Evolutionary conservation across 2,888 invertebrate species (phyloP), one percentile per base, ranked within the genome.

Genomic region (Lycia hirtaria): DNA sequence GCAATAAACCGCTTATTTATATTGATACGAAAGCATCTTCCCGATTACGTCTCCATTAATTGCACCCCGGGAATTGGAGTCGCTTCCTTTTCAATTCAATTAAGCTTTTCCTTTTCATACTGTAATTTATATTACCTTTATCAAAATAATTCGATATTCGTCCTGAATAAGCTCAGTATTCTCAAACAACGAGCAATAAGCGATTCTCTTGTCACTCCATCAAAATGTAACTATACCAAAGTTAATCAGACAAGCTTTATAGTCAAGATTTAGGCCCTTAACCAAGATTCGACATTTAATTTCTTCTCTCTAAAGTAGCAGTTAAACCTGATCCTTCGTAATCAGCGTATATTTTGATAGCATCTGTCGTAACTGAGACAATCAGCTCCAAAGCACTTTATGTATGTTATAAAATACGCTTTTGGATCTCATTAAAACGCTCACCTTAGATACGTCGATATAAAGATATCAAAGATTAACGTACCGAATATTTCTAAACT

Each of bases 301-400:
- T 52, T 57, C 47, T 43, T 30, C 48, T 52, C 41, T 32, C 48
- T 48, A 38, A 52, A 52, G 35, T 38, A 37, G 43, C 57, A 26
- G 41, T 58, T 52, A 48, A 53, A 53, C 48, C 15, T 48, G 52
- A 58, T 58, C 57, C 47, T 12, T 38, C 20, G 50, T 37, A 53
- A 58, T 58, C 57, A 58, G 43, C 37, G 41, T 48, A 56, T 40
- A 48, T 52, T 57, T 58, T 58, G 52, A 58, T 52, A 32, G 35
- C 52, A 26, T 56, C 38, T 51, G 45, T 52, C 37, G 37, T 58
- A 58, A 58, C 33, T 41, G 37, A 58, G 57, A 53, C 57, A 47
- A 43, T 52, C 47, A 37, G 22, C 43, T 52, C 19, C 17, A 30
- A 58, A 52, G 35, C 28, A 44, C 22, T 22, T 33, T 14, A 47